Base-by-base conservation (phyloP, 2,888 invertebrate genomes). In the Smittia aterrima region DNA sequence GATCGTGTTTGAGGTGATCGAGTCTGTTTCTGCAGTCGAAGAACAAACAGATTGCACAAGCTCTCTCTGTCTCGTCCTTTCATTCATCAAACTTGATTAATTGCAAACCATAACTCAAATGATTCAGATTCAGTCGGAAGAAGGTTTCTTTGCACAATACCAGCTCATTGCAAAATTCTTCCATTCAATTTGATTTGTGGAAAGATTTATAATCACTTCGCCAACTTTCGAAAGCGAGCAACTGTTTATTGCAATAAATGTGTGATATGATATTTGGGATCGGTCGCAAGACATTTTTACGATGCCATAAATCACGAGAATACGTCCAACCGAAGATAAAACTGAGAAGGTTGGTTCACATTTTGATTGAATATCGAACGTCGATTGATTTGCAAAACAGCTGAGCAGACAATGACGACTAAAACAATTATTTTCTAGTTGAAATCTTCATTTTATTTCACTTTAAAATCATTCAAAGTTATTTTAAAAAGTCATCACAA, bases 181-280 rank as follows among this genome's bases (percentile, higher is more conserved):
- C 47, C 47, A 24, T 32, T 38, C 66, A 11, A 32, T 40, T 66
- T 68, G 68, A 41, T 68, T 68, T 68, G 68, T 47, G 40, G 47
- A 68, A 41, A 41, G 68, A 68, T 68, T 68, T 68, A 68, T 68
- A 68, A 68, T 68, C 68, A 68, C 41, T 24, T 68, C 47, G 47
- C 11, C 11, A 47, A 47, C 47, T 47, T n/a, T 47, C n/a, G 47
- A 47, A 3, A 32, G 4, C 32, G 32, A 32, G 32, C 32, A 9
- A 32, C 32, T 32, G 32, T 47, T 47, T 47, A 47, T 2, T 47
- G 47, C 47, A 6, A n/a, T 16, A 47, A 47, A n/a, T 11, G 47
- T n/a, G n/a, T 47, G 47, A 47, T 47, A 47, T 47, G 47, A 47
- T 47, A 2, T n/a, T 47, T 47, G 47, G 47, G 47, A 47, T n/a